Evolutionary conservation across 2,888 invertebrate species (phyloP).

Genomic region (Ochropleura leucogaster): DNA sequence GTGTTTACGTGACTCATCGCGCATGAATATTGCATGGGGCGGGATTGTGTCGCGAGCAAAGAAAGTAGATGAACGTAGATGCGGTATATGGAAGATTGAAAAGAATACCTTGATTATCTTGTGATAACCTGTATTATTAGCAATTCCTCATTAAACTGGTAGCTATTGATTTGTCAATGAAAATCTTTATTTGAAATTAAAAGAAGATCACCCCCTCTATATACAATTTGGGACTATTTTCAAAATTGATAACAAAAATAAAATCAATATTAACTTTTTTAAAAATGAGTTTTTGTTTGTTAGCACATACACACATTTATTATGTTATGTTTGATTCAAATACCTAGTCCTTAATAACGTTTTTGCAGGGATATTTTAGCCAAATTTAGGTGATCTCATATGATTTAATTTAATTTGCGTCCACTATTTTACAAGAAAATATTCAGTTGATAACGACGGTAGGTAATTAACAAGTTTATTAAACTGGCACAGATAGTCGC

Average conservation of each 20-base stretch:
- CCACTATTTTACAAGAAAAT: neutral
- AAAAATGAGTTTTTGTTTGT: too few species aligned
- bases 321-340: too few species aligned
- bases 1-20: slow-evolving; percentile 65
- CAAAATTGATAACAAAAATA: too few species aligned
- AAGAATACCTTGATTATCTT: neutral
- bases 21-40: slow-evolving; percentile 63
- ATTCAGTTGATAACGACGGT: neutral
- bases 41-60: slow-evolving; percentile 36
- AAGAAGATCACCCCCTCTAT: too few species aligned
- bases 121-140: neutral
- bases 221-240: too few species aligned
- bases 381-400: too few species aligned
- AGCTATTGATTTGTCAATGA: neutral
- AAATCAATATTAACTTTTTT: too few species aligned
- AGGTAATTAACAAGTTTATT: neutral
- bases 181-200: neutral
- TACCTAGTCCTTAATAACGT: too few species aligned
- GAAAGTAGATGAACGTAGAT: neutral
- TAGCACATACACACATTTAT: too few species aligned
- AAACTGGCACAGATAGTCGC: neutral
- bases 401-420: neutral
- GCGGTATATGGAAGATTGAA: neutral
- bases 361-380: too few species aligned
- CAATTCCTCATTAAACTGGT: too few species aligned